These are phyloP conservation scores for Abramis brama DNA, from an alignment of 2,113 vertebrate genomes.

Conservation along the genomic window DNA sequence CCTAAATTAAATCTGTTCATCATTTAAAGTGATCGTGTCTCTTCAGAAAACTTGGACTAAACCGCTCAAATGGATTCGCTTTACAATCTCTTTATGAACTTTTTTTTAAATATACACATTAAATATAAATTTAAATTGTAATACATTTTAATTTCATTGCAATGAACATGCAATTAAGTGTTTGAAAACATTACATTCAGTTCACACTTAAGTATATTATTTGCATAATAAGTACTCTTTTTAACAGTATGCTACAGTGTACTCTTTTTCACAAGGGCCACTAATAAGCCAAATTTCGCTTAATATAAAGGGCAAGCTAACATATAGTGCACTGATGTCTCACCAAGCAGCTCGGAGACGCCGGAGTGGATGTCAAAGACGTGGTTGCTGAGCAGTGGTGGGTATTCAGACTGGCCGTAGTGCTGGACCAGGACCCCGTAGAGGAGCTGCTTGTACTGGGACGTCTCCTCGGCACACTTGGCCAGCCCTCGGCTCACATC, in stretches of 20 bases:
- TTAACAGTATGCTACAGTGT: neutral
- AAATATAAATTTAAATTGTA: neutral
- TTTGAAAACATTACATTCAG: neutral
- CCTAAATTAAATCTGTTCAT: too few species aligned
- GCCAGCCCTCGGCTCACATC: constrained; percentile 90
- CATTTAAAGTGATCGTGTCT: too few species aligned
- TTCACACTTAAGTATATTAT: neutral
- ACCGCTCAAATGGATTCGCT: too few species aligned
- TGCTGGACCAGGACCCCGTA: constrained; percentile 85
- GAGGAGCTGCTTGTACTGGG: constrained; percentile 83
- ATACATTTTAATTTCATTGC: neutral
- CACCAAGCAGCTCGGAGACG: constrained; percentile 92
- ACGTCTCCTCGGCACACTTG: constrained; percentile 76
- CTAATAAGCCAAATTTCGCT: neutral
- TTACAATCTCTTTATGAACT: too few species aligned
- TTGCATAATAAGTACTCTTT: neutral
- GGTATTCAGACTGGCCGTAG: constrained; percentile 80
- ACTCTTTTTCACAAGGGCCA: neutral
- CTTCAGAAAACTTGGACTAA: too few species aligned
- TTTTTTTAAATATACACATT: neutral
- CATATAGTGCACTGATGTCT: constrained; percentile 57
- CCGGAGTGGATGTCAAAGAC: constrained; percentile 90
- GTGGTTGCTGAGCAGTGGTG: constrained; percentile 85
- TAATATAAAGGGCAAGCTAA: constrained; percentile 35
- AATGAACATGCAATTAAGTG: neutral